Evolutionary conservation across 2,113 vertebrate genomes (phyloP).

Genomic region (Engystomops pustulosus): DNA sequence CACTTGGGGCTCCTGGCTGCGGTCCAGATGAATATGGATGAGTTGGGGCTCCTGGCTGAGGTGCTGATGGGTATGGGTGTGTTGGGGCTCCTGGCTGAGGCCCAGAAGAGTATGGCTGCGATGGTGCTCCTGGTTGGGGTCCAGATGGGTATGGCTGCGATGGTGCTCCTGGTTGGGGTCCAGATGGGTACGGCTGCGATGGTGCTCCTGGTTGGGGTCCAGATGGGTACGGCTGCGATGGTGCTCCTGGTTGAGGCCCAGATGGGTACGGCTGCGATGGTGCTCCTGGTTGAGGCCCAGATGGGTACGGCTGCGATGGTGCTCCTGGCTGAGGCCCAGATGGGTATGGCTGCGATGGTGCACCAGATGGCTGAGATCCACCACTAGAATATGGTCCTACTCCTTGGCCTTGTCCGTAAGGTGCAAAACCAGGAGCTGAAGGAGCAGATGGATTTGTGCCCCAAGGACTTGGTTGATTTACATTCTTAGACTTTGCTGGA

Average conservation of each 20-base stretch:
- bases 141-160: not conserved
- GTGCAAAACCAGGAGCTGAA: slow-evolving; percentile 69
- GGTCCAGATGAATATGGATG: slow-evolving; percentile 1
- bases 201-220: not conserved
- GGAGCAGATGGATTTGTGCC: slow-evolving; percentile 72
- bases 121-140: slow-evolving; percentile 16
- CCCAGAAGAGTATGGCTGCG: not conserved
- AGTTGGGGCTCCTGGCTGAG: slow-evolving; percentile 22
- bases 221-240: not conserved
- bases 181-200: not conserved
- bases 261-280: slow-evolving; percentile 66
- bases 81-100: slow-evolving; percentile 20
- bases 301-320: slow-evolving; percentile 11
- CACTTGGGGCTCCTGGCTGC: slow-evolving; percentile 37
- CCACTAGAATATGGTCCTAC: slow-evolving; percentile 59
- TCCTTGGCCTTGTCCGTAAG: slow-evolving; percentile 77
- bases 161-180: slow-evolving; percentile 13
- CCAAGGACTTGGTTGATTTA: slow-evolving; percentile 77
- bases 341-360: slow-evolving; percentile 15
- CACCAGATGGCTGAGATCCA: slow-evolving; percentile 25
- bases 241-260: slow-evolving; percentile 21
- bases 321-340: slow-evolving; percentile 22
- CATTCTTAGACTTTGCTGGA: slow-evolving; percentile 75
- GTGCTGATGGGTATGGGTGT: not conserved
- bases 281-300: slow-evolving; percentile 60